Conservation (phyloP, 1,140 invertebrate species). For the Drosophila sechellia region DNA sequence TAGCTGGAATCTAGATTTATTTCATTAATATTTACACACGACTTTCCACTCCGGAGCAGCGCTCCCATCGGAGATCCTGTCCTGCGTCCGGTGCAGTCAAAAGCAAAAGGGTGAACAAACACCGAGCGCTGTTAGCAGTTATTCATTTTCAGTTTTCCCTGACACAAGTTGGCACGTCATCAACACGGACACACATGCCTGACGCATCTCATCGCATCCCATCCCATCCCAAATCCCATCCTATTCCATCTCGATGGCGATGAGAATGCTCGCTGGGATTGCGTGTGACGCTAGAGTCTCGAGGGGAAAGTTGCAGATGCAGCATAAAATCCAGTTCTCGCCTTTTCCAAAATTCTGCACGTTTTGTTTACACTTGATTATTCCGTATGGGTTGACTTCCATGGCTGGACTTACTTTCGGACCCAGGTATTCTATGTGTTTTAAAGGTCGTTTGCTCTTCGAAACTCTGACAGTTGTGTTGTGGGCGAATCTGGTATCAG, state of each 20-base stretch:
- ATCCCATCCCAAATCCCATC: neutral
- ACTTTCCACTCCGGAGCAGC: conserved; percentile 19
- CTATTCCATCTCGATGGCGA: neutral
- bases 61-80: neutral
- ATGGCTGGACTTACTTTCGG: conserved; percentile 3
- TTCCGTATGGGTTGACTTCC: conserved; percentile 6
- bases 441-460: neutral
- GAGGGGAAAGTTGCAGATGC: conserved; percentile 27
- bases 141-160: conserved; percentile 21
- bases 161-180: conserved; percentile 36
- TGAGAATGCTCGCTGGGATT: neutral
- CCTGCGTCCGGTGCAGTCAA: conserved; percentile 1
- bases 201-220: conserved; percentile 17
- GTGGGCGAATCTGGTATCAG: neutral
- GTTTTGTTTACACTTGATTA: conserved; percentile 61
- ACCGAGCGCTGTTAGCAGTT: conserved; percentile 25
- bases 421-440: conserved; percentile 11
- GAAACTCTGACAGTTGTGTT: conserved; percentile 1
- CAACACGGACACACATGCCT: conserved; percentile 32
- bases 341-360: conserved; percentile 45
- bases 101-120: conserved; percentile 21
- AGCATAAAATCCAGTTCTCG: conserved; percentile 26
- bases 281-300: conserved; percentile 8
- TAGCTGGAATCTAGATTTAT: conserved; percentile 18
- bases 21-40: conserved; percentile 29